Conservation (phyloP, 2,888 invertebrate species). For the Hermaeophaga mercurialis region DNA sequence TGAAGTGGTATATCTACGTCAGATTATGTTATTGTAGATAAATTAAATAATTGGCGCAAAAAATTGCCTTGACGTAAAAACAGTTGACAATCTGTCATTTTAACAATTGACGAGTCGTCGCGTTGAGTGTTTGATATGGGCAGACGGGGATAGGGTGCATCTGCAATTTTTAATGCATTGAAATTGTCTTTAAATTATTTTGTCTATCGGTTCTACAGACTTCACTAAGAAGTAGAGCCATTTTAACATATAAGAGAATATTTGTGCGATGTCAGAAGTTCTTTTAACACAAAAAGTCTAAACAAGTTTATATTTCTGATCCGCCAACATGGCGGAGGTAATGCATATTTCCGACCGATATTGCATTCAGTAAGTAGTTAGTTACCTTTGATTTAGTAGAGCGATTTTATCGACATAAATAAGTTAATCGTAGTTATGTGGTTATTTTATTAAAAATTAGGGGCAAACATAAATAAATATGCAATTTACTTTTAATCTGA, state of each 20-base stretch:
- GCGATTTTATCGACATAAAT: not conserved
- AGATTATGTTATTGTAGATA: too few species aligned
- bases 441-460: not conserved
- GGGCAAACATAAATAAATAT: too few species aligned
- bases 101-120: slow-evolving; percentile 13
- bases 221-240: not conserved
- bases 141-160: slow-evolving; percentile 13
- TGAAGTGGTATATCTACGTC: too few species aligned
- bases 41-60: slow-evolving; percentile 1
- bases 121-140: slow-evolving; percentile 21
- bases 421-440: not conserved
- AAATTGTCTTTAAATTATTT: slow-evolving; percentile 13
- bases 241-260: not conserved
- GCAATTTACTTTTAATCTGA: too few species aligned
- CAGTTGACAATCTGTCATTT: slow-evolving; percentile 5
- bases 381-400: not conserved
- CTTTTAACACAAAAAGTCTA: slow-evolving; percentile 14
- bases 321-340: slow-evolving; percentile 38
- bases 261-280: slow-evolving; percentile 25
- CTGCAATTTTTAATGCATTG: not conserved
- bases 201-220: not conserved
- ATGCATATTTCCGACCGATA: slow-evolving; percentile 29
- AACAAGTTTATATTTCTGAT: slow-evolving; percentile 27
- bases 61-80: slow-evolving; percentile 8
- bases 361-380: slow-evolving; percentile 37